These are phyloP conservation scores for Meta bourneti DNA, from an alignment of 2,888 invertebrate species.

Conservation along the genomic window DNA sequence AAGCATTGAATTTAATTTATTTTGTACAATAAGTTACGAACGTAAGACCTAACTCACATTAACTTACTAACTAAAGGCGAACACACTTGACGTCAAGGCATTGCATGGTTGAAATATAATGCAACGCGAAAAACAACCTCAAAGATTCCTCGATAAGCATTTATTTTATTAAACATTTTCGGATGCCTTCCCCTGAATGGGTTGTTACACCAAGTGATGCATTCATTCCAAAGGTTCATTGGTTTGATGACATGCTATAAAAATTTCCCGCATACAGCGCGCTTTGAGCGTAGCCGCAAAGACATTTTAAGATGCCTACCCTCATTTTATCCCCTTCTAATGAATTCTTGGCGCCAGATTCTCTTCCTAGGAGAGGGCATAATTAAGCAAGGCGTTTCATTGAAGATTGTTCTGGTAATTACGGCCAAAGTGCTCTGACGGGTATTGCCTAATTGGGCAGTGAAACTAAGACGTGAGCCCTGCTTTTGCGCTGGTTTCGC, in stretches of 20 bases:
- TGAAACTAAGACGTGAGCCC: conserved; percentile 61
- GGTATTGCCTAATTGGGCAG: conserved; percentile 66
- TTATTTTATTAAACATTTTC: not conserved
- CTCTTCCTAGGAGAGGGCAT: conserved; percentile 43
- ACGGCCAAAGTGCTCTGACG: conserved; percentile 42
- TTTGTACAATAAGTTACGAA: too few species aligned
- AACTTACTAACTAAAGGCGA: too few species aligned
- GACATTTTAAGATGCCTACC: conserved; percentile 33
- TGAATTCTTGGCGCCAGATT: conserved; percentile 71
- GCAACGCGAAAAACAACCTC: not conserved
- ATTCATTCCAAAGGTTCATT: not conserved
- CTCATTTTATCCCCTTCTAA: conserved; percentile 44
- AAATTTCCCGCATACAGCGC: conserved; percentile 8
- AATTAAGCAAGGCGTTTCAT: conserved; percentile 71
- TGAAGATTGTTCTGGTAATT: conserved; percentile 73
- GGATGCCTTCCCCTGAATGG: not conserved
- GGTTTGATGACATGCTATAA: conserved; percentile 13
- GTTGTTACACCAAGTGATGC: not conserved
- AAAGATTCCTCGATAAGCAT: conserved; percentile 14
- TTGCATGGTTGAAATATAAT: too few species aligned
- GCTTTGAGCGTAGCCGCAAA: conserved; percentile 10
- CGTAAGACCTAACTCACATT: too few species aligned
- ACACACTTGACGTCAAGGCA: too few species aligned
- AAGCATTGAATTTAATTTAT: too few species aligned
- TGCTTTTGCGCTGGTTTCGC: not conserved